A percentile compares a stretch with the other conserved stretches of the same genome.
These are phyloP conservation scores for Bergia sp. DNA, from an alignment of 92 coral and sea anemone species.

Conservation along the genomic window DNA sequence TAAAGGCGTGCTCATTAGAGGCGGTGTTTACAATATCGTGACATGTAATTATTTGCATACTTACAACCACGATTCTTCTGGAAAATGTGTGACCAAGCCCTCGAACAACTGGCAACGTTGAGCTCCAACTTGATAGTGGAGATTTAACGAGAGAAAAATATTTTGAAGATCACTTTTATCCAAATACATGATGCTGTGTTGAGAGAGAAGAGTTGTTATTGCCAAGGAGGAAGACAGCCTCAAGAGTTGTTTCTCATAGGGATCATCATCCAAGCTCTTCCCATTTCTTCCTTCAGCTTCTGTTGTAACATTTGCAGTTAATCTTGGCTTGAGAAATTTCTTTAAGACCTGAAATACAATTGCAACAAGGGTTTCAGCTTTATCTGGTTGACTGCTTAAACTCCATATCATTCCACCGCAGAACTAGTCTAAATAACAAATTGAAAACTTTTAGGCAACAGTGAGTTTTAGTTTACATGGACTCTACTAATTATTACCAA, in stretches of 20 bases:
- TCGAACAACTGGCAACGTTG: constrained; percentile 22
- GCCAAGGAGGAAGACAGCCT: constrained; percentile 20
- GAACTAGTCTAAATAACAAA: too few species aligned
- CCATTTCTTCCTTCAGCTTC: constrained; percentile 26
- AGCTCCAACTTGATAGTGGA: constrained; percentile 2
- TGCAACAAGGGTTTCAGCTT: neutral
- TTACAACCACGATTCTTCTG: neutral
- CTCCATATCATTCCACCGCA: too few species aligned
- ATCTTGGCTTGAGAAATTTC: constrained; percentile 21
- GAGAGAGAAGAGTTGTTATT: constrained; percentile 23
- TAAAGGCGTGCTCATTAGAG: too few species aligned
- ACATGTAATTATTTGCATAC: neutral
- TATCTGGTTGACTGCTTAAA: too few species aligned
- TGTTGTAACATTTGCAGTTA: neutral
- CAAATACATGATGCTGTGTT: constrained; percentile 7
- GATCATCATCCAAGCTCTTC: constrained; percentile 12
- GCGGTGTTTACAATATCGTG: too few species aligned
- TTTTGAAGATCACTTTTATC: constrained; percentile 20
- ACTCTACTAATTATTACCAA: too few species aligned
- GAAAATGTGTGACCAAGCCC: constrained; percentile 13
- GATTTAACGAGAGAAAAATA: constrained; percentile 14
- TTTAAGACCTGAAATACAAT: neutral
- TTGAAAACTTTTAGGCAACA: too few species aligned
- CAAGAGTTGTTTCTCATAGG: neutral
- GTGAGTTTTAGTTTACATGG: too few species aligned